Evolutionary conservation across 2,888 invertebrate genomes (phyloP).

Genomic region (Drosophila putrida): DNA sequence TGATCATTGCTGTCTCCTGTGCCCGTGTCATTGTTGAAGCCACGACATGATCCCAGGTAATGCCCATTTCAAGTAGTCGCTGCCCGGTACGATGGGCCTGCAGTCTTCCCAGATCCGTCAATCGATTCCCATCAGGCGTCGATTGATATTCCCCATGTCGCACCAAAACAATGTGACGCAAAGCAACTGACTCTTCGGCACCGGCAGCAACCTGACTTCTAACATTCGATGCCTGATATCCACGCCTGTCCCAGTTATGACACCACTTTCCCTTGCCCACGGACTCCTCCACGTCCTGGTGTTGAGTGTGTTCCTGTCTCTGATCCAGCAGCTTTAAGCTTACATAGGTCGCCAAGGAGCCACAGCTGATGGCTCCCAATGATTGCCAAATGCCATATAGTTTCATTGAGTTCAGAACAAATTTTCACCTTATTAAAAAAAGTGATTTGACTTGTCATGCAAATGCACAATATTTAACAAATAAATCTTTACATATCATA

Average conservation of each 20-base stretch:
- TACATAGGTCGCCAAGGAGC: constrained; percentile 58
- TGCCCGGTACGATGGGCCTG: constrained; percentile 95
- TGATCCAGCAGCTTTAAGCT: constrained; percentile 46
- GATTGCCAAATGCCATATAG: constrained; percentile 42
- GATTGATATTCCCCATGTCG: constrained; percentile 97
- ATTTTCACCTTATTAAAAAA: neutral
- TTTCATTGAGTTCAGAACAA: constrained; percentile 37
- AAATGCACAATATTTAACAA: neutral
- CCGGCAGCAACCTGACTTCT: constrained; percentile 86
- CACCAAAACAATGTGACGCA: constrained; percentile 94
- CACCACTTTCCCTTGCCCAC: constrained; percentile 89
- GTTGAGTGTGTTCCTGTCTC: neutral
- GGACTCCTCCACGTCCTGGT: neutral
- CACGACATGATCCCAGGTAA: constrained; percentile 92
- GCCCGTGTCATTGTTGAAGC: constrained; percentile 97
- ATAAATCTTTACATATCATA: neutral
- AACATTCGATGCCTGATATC: constrained; percentile 87
- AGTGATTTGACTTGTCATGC: constrained; percentile 23
- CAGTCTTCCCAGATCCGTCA: constrained; percentile 92
- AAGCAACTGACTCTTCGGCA: constrained; percentile 84
- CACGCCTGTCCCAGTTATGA: constrained; percentile 94
- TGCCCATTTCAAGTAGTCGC: constrained; percentile 90
- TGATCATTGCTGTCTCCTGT: constrained; percentile 94
- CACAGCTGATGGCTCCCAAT: constrained; percentile 52
- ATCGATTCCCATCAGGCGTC: constrained; percentile 89